phyloP scores from a whole-genome alignment of 2,888 invertebrate genomes.

The Acrobasis repandana region DNA sequence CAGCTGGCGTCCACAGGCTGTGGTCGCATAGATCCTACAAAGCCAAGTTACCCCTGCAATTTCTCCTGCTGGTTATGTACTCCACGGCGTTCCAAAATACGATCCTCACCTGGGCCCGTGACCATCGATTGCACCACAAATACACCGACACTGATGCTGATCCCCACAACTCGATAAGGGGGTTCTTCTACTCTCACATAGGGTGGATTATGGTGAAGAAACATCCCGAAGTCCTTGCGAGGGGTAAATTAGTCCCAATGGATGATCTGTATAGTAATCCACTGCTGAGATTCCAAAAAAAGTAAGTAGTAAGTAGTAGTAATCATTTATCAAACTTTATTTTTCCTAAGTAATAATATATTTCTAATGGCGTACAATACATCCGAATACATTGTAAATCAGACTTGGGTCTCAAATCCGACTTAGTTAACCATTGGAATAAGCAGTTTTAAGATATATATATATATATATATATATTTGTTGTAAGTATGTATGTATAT shows the following conservation, averaged over 20 bases:
- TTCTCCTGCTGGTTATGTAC: slow-evolving; percentile 50
- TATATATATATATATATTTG: too few relatives aligned
- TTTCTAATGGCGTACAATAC: too few relatives aligned
- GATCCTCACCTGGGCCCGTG: slow-evolving; percentile 82
- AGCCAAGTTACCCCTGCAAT: slow-evolving; percentile 50
- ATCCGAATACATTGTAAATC: too few relatives aligned
- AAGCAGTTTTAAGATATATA: too few relatives aligned
- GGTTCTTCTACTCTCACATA: slow-evolving; percentile 92
- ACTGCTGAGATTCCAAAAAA: slow-evolving; percentile 87
- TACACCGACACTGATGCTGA: slow-evolving; percentile 69
- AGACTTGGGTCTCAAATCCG: too few relatives aligned
- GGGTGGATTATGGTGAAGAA: slow-evolving; percentile 92
- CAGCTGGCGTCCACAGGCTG: slow-evolving; percentile 52
- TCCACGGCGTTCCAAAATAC: slow-evolving; percentile 72
- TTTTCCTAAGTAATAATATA: too few relatives aligned
- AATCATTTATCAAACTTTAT: too few relatives aligned
- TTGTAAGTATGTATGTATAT: too few relatives aligned
- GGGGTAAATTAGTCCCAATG: slow-evolving; percentile 87
- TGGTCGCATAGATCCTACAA: slow-evolving; percentile 54
- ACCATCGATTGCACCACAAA: slow-evolving; percentile 88
- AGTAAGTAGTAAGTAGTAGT: slow-evolving; percentile 63
- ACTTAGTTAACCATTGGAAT: too few relatives aligned
- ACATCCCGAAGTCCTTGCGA: slow-evolving; percentile 87
- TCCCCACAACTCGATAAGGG: slow-evolving; percentile 89
- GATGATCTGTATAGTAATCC: slow-evolving; percentile 88